phyloP scores from a whole-genome alignment of 2,113 vertebrate genomes.

The Archilochus colubris region DNA sequence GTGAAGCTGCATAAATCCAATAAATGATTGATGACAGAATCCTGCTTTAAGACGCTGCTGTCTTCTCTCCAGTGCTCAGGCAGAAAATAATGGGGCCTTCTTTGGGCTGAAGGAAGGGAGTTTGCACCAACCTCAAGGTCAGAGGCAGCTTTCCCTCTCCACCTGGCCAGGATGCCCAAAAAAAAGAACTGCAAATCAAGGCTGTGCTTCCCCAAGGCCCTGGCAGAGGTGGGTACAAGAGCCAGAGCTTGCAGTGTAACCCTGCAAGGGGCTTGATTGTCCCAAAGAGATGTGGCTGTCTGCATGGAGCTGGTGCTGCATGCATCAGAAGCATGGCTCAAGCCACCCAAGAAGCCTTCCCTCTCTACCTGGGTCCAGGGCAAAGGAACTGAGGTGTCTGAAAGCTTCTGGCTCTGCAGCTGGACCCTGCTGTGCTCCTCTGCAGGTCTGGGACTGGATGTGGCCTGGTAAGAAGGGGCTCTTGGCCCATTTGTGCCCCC shows the following conservation, averaged over 20 bases:
- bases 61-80: constrained; percentile 24
- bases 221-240: accelerated
- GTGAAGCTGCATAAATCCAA: constrained; percentile 67
- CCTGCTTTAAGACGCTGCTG: constrained; percentile 17
- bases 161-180: not conserved
- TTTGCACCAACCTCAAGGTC: not conserved
- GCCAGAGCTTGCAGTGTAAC: not conserved
- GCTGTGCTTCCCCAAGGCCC: not conserved
- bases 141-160: not conserved
- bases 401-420: not conserved
- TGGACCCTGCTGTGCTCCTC: not conserved
- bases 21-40: constrained; percentile 69
- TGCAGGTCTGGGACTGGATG: not conserved
- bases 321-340: not conserved
- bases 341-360: not conserved
- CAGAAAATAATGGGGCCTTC: not conserved
- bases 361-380: not conserved
- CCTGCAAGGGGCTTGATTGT: no score
- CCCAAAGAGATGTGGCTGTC: accelerated
- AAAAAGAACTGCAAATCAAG: not conserved
- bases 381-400: not conserved
- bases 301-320: accelerated
- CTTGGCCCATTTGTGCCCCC: not conserved
- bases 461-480: not conserved
- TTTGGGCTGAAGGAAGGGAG: not conserved